phyloP scores from a whole-genome alignment of 2,113 vertebrate genomes.

The Pongo abelii region DNA sequence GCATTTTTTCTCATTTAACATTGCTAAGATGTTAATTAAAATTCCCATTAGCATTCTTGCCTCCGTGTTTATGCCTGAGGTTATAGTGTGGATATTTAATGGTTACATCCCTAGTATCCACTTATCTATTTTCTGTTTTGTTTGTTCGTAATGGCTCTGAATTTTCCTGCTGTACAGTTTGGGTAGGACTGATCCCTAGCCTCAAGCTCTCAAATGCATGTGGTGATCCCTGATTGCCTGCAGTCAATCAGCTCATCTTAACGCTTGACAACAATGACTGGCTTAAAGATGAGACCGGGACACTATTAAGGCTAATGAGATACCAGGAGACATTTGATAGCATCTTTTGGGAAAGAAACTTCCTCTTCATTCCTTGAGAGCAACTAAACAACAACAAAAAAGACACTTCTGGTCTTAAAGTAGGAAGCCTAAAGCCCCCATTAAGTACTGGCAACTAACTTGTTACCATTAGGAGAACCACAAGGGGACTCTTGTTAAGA shows the following conservation, averaged over 20 bases:
- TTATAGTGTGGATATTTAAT: not conserved
- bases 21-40: conserved; percentile 59
- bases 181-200: not conserved
- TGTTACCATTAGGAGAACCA: not conserved
- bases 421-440: not conserved
- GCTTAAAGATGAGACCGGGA: not conserved
- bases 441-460: not conserved
- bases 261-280: not conserved
- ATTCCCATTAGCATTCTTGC: conserved; percentile 48
- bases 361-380: not conserved
- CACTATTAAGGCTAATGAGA: not conserved
- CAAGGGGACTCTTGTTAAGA: not conserved
- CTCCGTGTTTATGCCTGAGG: conserved; percentile 58
- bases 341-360: not conserved
- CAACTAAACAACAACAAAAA: not conserved
- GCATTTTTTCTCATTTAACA: conserved; percentile 14
- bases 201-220: not conserved
- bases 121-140: not conserved
- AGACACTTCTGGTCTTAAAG: not conserved
- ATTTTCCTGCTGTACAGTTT: not conserved
- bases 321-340: not conserved
- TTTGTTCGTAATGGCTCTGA: conserved; percentile 1
- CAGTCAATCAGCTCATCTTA: not conserved
- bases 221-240: not conserved
- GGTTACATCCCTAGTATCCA: not conserved